A percentile compares a stretch with the other conserved stretches of the same genome.
These are phyloP conservation scores for Octonoba sinensis DNA, from an alignment of 2,888 invertebrate genomes.

Conservation along the genomic window DNA sequence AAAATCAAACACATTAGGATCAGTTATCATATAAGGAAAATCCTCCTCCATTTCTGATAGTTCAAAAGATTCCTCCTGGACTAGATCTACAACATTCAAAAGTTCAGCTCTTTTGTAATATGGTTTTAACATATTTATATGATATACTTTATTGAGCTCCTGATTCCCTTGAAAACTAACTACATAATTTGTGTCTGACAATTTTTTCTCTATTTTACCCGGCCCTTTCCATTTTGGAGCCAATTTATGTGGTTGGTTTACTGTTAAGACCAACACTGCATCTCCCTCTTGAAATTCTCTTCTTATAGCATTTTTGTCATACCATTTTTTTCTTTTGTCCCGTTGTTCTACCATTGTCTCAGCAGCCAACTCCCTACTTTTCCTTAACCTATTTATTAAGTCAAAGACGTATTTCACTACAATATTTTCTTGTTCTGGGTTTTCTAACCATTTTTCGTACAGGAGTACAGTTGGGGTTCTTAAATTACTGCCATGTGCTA, in stretches of 20 bases:
- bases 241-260: not conserved
- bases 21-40: not conserved
- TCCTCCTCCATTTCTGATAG: not conserved
- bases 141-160: not conserved
- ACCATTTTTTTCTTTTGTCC: conserved; percentile 1
- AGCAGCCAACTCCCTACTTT: not conserved
- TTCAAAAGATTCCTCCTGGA: not conserved
- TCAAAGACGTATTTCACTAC: not conserved
- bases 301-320: not conserved
- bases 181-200: not conserved
- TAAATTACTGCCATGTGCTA: not conserved
- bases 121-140: not conserved
- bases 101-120: not conserved
- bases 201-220: not conserved
- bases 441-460: not conserved
- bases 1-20: not conserved
- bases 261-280: not conserved
- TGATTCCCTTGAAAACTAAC: not conserved
- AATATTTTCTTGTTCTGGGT: not conserved
- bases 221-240: conserved; percentile 1
- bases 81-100: not conserved
- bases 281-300: conserved; percentile 4
- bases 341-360: not conserved
- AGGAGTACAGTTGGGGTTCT: not conserved
- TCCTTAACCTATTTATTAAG: not conserved